These are phyloP conservation scores for Vespertilio murinus DNA, from an alignment of 2,797 vertebrate genomes.

Conservation along the genomic window DNA sequence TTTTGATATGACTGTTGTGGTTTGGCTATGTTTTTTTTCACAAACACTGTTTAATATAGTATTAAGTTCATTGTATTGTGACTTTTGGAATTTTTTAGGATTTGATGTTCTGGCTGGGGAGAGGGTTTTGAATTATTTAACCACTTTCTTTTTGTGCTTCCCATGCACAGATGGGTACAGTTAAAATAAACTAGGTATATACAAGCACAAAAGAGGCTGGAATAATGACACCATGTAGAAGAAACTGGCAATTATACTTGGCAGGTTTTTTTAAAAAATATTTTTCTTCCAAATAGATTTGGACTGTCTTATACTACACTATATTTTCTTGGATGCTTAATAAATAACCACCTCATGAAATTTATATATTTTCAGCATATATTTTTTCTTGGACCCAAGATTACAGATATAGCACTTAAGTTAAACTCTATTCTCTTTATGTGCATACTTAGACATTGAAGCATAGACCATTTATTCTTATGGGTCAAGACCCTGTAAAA, in stretches of 20 bases:
- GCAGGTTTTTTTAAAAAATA: neutral
- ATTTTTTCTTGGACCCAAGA: conserved; percentile 48
- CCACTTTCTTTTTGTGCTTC: conserved; percentile 5
- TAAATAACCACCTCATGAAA: conserved; percentile 49
- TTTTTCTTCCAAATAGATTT: conserved; percentile 12
- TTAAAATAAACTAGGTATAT: conserved; percentile 18
- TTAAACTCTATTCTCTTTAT: conserved; percentile 74
- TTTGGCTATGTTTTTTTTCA: neutral
- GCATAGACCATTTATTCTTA: conserved; percentile 74
- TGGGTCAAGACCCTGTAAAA: conserved; percentile 77
- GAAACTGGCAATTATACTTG: neutral
- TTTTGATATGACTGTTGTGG: conserved; percentile 33
- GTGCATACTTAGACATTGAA: conserved; percentile 76
- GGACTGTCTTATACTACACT: neutral
- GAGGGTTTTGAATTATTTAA: conserved; percentile 35
- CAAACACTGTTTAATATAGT: conserved; percentile 46
- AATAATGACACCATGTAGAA: neutral
- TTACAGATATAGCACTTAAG: conserved; percentile 63
- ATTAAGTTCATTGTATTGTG: conserved; percentile 22
- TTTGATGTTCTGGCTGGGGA: conserved; percentile 29
- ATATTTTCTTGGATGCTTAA: conserved; percentile 58
- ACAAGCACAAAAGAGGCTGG: neutral
- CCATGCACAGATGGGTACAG: neutral
- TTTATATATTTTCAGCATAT: conserved; percentile 58
- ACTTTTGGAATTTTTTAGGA: conserved; percentile 38